Conservation (phyloP, 2,888 invertebrate species). For the Pelosia muscerda region DNA sequence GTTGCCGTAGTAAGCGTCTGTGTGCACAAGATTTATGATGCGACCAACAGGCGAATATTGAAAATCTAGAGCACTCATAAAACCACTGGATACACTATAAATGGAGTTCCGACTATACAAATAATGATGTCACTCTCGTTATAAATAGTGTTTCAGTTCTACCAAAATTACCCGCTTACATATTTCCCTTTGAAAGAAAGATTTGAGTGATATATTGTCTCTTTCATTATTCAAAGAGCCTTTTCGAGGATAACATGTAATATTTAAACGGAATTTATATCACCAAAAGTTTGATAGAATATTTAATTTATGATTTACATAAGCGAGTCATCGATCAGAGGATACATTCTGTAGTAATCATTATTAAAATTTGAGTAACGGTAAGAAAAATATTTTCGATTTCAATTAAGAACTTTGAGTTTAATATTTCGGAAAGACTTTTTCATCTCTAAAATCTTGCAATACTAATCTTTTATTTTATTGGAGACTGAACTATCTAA, state of each 20-base stretch:
- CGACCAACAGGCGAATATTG: slow-evolving; percentile 82
- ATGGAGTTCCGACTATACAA: slow-evolving; percentile 61
- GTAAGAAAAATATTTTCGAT: neutral
- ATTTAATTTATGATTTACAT: slow-evolving; percentile 48
- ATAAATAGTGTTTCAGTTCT: slow-evolving; percentile 35
- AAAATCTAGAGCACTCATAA: slow-evolving; percentile 76
- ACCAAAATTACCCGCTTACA: slow-evolving; percentile 29
- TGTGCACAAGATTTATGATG: slow-evolving; percentile 79
- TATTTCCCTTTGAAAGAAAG: slow-evolving; percentile 29
- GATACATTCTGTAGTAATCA: slow-evolving; percentile 46
- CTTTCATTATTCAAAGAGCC: slow-evolving; percentile 37
- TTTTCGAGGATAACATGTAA: slow-evolving; percentile 30
- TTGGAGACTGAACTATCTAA: no score
- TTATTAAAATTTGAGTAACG: slow-evolving; percentile 22
- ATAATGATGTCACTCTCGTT: slow-evolving; percentile 47
- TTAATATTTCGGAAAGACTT: neutral
- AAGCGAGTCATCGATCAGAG: slow-evolving; percentile 56
- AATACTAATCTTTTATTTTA: no score
- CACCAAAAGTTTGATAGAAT: slow-evolving; percentile 31
- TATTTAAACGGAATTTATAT: slow-evolving; percentile 30
- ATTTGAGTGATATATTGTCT: slow-evolving; percentile 42
- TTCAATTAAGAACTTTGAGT: neutral
- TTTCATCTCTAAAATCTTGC: neutral
- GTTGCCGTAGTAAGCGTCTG: slow-evolving; percentile 74
- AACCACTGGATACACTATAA: slow-evolving; percentile 76